Evolutionary conservation across 2,797 vertebrate genomes (phyloP), one percentile per base, ranked within the genome.

Genomic region (Anolis apletophallus): DNA sequence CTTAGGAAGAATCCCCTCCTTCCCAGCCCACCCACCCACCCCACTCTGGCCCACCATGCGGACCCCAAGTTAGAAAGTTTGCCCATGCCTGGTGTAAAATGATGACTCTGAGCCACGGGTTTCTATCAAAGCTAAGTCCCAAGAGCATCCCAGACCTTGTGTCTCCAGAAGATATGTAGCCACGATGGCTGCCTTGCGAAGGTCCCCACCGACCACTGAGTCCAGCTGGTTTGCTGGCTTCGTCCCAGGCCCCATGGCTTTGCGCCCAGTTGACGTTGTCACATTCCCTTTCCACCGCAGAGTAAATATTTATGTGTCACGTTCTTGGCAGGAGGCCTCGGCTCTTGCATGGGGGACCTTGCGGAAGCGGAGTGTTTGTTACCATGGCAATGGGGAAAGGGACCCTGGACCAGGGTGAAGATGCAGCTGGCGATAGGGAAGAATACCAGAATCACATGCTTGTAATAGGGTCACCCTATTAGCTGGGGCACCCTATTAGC

Each of bases 231-330:
- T 34, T 32, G 21, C 32, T 26, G n/a, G 59, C 59, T 29, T 1
- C 14, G 1, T 52, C 54, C 34, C 50, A 50, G 57, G 52, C 52
- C 52, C 5, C 9, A 9, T 8, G 64, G 75, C 64, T 46, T 40
- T 67, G 6, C 8, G 36, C 40, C 73, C 59, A 59, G 9, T 23
- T 17, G 75, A 78, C 17, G 1, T 5, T 71, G 52, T n/a, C 9
- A n/a, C 54, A n/a, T 68, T 59, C 67, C 16, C 26, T 61, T 71
- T 23, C n/a, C 1, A 2, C 72, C 16, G 5, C 12, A 26, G 52
- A 69, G 64, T 67, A 77, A 87, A 78, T 78, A 69, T 71, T 77
- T 82, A 34, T 6, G 61, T 9, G 5, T 78, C 80, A 77, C 36
- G 5, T 71, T 81, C 61, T 82, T 67, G 85, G 85, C 83, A 13